Percentiles rank a stretch among this genome's conserved stretches.
phyloP scores from a whole-genome alignment of 2,113 vertebrate species.

The Mirounga angustirostris region DNA sequence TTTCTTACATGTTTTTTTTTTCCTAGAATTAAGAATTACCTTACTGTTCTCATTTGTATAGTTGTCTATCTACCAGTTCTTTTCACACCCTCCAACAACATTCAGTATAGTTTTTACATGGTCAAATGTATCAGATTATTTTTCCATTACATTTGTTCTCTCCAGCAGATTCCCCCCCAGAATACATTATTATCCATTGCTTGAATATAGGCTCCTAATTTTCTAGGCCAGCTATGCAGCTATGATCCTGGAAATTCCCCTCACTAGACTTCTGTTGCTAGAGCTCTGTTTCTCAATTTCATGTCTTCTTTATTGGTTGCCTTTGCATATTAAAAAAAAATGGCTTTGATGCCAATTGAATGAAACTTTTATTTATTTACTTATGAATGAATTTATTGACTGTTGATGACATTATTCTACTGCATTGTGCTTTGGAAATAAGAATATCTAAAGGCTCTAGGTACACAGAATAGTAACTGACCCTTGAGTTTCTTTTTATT shows the following conservation, averaged over 20 bases:
- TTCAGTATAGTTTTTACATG: not conserved
- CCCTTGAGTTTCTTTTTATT: not conserved
- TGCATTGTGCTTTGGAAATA: constrained; percentile 11
- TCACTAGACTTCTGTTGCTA: not conserved
- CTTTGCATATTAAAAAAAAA: not conserved
- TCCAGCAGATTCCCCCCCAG: not conserved
- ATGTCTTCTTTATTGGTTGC: not conserved
- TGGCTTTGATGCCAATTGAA: not conserved
- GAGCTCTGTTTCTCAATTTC: not conserved
- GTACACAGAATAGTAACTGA: not conserved
- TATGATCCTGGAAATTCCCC: not conserved
- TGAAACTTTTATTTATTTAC: not conserved
- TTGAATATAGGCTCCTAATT: not conserved
- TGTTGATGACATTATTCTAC: not conserved
- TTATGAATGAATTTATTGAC: not conserved
- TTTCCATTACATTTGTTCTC: not conserved
- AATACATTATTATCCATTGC: not conserved
- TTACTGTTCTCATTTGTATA: not conserved
- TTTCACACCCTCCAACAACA: not conserved
- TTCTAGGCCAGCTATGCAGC: not conserved
- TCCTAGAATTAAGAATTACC: not conserved
- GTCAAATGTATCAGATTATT: not conserved
- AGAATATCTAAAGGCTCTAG: not conserved
- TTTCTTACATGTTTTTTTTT: not conserved
- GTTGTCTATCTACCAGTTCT: not conserved